Evolutionary conservation across 2,888 invertebrate species (phyloP), one percentile per base, ranked within the genome.

Genomic region (Orthonychiurus folsomi): DNA sequence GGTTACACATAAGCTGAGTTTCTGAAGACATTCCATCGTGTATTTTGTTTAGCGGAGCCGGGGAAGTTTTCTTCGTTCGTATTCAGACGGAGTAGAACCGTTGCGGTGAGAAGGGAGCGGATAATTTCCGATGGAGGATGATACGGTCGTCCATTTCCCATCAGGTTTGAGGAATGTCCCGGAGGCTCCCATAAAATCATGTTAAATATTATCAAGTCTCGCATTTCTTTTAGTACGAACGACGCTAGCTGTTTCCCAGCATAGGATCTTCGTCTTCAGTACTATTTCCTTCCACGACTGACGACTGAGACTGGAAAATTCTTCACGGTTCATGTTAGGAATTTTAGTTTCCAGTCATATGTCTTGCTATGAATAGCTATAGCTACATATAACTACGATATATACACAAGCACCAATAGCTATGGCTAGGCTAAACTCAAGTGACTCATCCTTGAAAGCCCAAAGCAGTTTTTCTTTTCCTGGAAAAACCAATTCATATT

Each of bases 141-240:
- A 61, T 61, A 61, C 54, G 61, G 61, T 47, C 54, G 37, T 26
- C n/a, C 50, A 50, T 56, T 61, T 56, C 61, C 61, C 61, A 61
- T 61, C 61, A 48, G 54, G 24, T 28, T 60, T 60, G 21, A 24
- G 60, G 60, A 60, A 60, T 60, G 60, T 27, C 60, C 60, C 55
- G 20, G 53, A 60, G 61, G 61, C 61, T 56, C 28, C 26, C 53
- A 53, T 47, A 60, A 60, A 60, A 55, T 60, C 37, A 60, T 60
- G 60, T 60, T 60, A 60, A 28, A 61, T 55, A 61, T 56, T 52
- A 52, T 23, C 52, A 52, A 52, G 24, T 52, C 52, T n/a, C 20
- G 5, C 52, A 52, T 20, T 52, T 12, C 52, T 52, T 12, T 20
- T 52, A 21, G 9, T 9, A 12, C 20, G 21, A 3, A 9, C 20